Conservation (phyloP, 2,888 invertebrate genomes). For the Thyatira batis region DNA sequence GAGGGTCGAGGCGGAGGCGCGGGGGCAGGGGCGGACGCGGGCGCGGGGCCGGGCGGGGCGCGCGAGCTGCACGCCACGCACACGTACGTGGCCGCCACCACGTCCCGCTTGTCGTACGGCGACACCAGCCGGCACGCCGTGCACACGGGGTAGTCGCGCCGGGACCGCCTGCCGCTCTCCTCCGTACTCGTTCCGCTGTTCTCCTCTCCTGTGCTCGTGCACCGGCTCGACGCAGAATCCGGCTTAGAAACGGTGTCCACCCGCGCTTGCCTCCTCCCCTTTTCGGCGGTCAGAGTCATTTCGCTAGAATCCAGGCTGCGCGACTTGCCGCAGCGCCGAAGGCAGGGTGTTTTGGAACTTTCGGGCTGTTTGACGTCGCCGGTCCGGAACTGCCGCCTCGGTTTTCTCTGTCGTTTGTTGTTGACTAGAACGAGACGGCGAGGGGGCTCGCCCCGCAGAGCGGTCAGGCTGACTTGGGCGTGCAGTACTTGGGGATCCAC, state of each 20-base stretch:
- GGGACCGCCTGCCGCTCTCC: conserved; percentile 37
- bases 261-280: conserved; percentile 48
- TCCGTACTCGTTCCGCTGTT: conserved; percentile 50
- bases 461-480: conserved; percentile 87
- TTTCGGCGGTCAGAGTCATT: conserved; percentile 83
- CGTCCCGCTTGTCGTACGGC: conserved; percentile 39
- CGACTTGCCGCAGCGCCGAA: conserved; percentile 89
- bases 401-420: conserved; percentile 66
- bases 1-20: conserved; percentile 25
- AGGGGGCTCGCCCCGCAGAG: conserved; percentile 88
- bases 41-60: conserved; percentile 25
- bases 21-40: conserved; percentile 13
- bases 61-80: conserved; percentile 44
- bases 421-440: conserved; percentile 90
- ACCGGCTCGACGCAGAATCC: conserved; percentile 36
- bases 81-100: conserved; percentile 37
- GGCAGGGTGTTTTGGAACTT: conserved; percentile 66
- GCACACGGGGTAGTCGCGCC: conserved; percentile 51
- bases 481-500: conserved; percentile 89
- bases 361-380: conserved; percentile 50
- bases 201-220: conserved; percentile 52
- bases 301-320: conserved; percentile 93
- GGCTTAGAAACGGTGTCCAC: conserved; percentile 25
- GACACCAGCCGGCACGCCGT: conserved; percentile 51
- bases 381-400: conserved; percentile 62